phyloP scores from a whole-genome alignment of 2,797 vertebrate species.

The Tokudaia tokunoshimensis region DNA sequence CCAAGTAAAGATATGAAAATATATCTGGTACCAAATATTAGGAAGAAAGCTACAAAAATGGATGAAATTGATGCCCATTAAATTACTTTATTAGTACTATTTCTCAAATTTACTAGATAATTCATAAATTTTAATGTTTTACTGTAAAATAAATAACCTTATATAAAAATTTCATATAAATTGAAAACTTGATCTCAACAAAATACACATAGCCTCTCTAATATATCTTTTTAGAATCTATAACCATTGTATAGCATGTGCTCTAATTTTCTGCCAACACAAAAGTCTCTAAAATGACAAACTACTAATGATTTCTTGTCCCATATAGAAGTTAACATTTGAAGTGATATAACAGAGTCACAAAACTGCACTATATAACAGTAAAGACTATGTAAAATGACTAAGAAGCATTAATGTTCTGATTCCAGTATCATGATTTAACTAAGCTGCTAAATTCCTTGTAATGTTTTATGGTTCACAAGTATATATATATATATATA shows the following conservation, averaged over 20 bases:
- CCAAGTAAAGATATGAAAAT: background rate
- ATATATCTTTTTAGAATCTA: background rate
- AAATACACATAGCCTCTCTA: background rate
- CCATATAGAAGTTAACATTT: slow-evolving; percentile 7
- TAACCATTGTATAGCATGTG: slow-evolving; percentile 17
- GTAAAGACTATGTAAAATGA: slow-evolving; percentile 10
- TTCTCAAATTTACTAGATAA: slow-evolving; percentile 14
- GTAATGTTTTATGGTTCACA: slow-evolving; percentile 71
- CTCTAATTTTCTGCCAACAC: background rate
- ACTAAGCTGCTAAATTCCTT: slow-evolving; percentile 71
- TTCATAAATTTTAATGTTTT: slow-evolving; percentile 28
- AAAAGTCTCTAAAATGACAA: background rate
- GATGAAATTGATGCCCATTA: slow-evolving; percentile 1
- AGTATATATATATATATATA: background rate
- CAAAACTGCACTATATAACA: background rate
- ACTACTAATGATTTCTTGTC: slow-evolving; percentile 17
- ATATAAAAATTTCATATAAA: slow-evolving; percentile 12
- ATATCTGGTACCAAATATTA: background rate
- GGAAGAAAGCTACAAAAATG: slow-evolving; percentile 13
- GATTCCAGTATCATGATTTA: slow-evolving; percentile 67
- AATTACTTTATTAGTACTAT: slow-evolving; percentile 17
- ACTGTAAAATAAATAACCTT: background rate
- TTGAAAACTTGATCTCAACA: slow-evolving; percentile 36
- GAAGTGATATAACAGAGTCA: slow-evolving; percentile 21
- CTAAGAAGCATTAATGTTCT: slow-evolving; percentile 66